Base-by-base conservation (phyloP, 2,888 invertebrate species). In the Synergus umbraculus region DNA sequence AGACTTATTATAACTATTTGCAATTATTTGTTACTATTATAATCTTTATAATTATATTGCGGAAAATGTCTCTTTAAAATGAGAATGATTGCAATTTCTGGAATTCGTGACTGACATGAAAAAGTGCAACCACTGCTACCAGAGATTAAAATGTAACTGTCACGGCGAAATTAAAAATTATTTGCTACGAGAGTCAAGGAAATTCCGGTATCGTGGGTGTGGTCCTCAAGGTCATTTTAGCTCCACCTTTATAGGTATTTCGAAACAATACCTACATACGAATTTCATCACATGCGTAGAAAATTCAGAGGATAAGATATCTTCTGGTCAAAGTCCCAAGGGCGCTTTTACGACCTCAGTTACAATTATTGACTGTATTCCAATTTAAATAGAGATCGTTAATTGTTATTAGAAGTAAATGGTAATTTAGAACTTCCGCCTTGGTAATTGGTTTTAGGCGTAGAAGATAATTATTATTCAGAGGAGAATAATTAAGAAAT, bases 181-280 rank as follows among this genome's bases (percentile, higher is more conserved):
- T 12, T 54, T 49, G 29, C 60, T 73, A 10, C 37, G 73, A 73
- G 37, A 54, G 15, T n/a, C 46, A 54, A 37, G 29, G 54, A 73
- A 73, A 29, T 54, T 73, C 54, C 29, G 49, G 37, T 73, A 54
- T 46, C 37, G 73, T 73, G 46, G 73, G 73, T 54, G 73, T 54
- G 37, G 37, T 73, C 37, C n/a, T n/a, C 73, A 73, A 73, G 73
- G 73, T 73, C 73, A 54, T 54, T 22, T 22, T 69, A 18, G 49
- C 60, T 60, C 60, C 15, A 54, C 46, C 46, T 69, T 15, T 22
- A 13, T 29, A 9, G 2, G 13, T 29, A 66, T 69, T 15, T 69
- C 18, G 22, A 22, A 46, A 66, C 7, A 43, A 66, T 41, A 37
- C 44, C 8, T 22, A 13, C 13, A 13, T 69, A n/a, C 7, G 18